phyloP scores from a whole-genome alignment of 2,888 invertebrate species.

The Pachymerium ferrugineum region DNA sequence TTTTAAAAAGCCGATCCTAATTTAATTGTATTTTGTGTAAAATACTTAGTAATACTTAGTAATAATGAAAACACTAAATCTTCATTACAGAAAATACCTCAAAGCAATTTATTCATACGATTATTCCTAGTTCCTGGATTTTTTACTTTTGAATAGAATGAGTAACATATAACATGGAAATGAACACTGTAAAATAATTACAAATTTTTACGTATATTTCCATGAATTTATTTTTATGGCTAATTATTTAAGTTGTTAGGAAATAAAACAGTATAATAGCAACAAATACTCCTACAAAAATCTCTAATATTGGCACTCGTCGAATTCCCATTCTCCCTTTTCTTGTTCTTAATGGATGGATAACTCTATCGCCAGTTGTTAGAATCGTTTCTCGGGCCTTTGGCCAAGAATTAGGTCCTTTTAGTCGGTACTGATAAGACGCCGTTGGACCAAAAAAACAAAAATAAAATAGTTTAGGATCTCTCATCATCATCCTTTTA shows the following conservation, averaged over 20 bases:
- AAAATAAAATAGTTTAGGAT: neutral
- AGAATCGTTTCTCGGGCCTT: neutral
- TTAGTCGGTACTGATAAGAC: conserved; percentile 14
- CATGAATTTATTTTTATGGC: no score
- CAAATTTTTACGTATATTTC: no score
- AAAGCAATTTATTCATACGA: no score
- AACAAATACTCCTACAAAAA: neutral
- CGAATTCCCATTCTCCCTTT: neutral
- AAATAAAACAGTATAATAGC: neutral
- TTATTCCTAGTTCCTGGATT: no score
- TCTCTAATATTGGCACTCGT: neutral
- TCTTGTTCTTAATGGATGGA: neutral
- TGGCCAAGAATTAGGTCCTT: conserved; percentile 10
- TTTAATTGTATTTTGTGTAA: no score
- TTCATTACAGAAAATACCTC: no score
- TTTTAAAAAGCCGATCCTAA: no score
- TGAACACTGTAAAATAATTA: no score
- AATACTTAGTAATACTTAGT: no score
- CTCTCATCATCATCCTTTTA: neutral
- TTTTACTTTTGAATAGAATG: no score
- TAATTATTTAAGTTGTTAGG: neutral
- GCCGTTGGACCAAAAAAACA: conserved; percentile 22
- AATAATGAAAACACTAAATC: no score
- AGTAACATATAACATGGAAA: no score
- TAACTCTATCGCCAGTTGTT: neutral